Evolutionary conservation across 2,113 vertebrate genomes (phyloP), one percentile per base, ranked within the genome.

Genomic region (Sorex araneus): DNA sequence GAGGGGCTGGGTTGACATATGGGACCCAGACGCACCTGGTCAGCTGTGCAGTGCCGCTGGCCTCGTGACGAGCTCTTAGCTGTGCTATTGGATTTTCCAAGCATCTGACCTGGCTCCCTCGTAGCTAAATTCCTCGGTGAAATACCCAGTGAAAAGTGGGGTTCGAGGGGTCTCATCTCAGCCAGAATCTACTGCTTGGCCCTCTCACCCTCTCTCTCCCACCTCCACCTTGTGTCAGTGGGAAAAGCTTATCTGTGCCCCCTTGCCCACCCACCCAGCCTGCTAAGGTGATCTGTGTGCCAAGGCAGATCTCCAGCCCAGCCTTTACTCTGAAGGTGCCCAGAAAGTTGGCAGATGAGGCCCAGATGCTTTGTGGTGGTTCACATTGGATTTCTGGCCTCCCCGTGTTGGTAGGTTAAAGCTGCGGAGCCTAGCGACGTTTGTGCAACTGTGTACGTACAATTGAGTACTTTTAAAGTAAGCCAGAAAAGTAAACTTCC

Each of bases 1-100:
- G 19, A 7, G 19, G 5, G 7, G 60, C 32, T 47, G 27, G 3
- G 2, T 19, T 0, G 45, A 2, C 21, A 2, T 0, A 0, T 6
- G 1, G 1, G 43, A 13, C 36, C 15, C 43, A 12, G 50, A 32
- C 57, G 4, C 4, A 2, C 9, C 4, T 64, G 0, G 1, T 19
- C 13, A 0, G 0, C 8, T 2, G 79, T 28, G n/a, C 27, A 1
- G 43, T 13, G 3, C 27, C 16, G 0, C 57, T 60, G 16, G 18
- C 2, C 57, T 60, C 21, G 6, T 60, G 57, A 23, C 7, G 6
- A 60, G 57, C 18, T 23, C 21, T 16, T 60, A 60, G 19, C 57
- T 21, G 1, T 60, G 4, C 57, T 60, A 23, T 60, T 60, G 19
- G 18, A 60, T 60, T 21, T 16, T 74, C 45, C 32, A 80, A 70